A percentile compares a stretch with the other conserved stretches of the same genome.
Conservation (phyloP, 2,113 vertebrate species). For the Plestiodon gilberti region DNA sequence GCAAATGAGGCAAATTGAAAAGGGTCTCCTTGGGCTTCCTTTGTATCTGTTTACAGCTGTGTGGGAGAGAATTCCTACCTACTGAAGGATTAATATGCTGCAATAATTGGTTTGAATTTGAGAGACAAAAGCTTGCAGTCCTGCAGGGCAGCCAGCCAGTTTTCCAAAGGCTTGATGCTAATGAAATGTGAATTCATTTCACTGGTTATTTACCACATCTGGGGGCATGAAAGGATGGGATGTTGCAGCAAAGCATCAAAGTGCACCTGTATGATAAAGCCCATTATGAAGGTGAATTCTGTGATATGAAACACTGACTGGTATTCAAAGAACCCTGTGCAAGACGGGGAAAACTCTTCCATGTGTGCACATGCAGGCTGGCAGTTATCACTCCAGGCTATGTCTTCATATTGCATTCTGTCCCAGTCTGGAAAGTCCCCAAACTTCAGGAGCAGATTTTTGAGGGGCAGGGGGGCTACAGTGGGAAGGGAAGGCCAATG, state of each 20-base stretch:
- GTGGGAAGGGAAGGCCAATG: no score
- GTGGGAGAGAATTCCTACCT: background rate
- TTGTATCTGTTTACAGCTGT: background rate
- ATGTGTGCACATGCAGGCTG: background rate
- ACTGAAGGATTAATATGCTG: background rate
- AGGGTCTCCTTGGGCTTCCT: constrained; percentile 1
- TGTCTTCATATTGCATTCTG: no score
- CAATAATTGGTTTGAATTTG: background rate
- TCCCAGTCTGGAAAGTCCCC: no score
- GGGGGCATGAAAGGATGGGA: background rate
- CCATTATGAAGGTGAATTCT: background rate
- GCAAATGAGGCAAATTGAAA: constrained; percentile 25
- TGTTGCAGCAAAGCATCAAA: background rate
- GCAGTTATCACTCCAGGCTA: background rate
- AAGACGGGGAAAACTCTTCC: fast-evolving
- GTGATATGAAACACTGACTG: background rate
- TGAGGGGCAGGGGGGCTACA: no score
- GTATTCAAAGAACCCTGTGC: background rate
- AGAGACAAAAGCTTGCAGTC: background rate
- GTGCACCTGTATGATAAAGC: background rate
- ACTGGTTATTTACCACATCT: background rate
- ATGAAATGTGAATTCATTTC: background rate
- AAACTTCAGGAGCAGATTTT: no score
- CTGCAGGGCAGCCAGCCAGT: background rate
- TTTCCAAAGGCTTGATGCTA: background rate